Evolutionary conservation across 2,113 vertebrate species (phyloP), one percentile per base, ranked within the genome.

Genomic region (Pelecanoides urinatrix): DNA sequence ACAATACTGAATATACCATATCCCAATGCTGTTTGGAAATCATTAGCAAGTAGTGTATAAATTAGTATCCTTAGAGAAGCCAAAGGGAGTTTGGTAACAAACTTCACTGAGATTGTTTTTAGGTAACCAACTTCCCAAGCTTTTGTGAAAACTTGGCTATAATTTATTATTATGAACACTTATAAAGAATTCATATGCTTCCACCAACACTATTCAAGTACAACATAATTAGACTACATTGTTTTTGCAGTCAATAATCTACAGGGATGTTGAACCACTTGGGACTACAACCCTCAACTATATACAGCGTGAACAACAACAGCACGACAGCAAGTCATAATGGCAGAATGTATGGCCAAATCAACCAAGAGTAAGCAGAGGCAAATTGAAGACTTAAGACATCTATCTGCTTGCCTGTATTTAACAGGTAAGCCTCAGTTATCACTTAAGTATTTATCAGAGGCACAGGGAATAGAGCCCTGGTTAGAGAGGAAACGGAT

Each of bases 101-200:
- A 67, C 20, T 53, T 74, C 16, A 62, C 23, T 16, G 15, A 61
- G 59, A 12, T 27, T 67, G 27, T 26, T 49, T 68, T 61, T 19
- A 91, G 52, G 45, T 25, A 62, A 55, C 19, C 52, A 50, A 27
- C 8, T 26, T 66, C 23, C 58, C 40, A 61, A 82, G 22, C 11
- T 55, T 87, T 72, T 62, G 58, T 49, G 81, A 86, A 42, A 82
- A 61, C n/a, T 58, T 36, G 38, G 18, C 70, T 77, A 30, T 50
- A 30, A 36, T 45, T 90, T 40, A 3, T 2, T 9, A 38, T 9
- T 49, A 55, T 0, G 0, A 53, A 73, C 53, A n/a, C 5, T 1
- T 3, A 40, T 55, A 50, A 55, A 68, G 36, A 21, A 62, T 40
- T 83, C 13, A 9, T 4, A 9, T 14, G 40, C 15, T 77, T 66